Base-by-base conservation (phyloP, 1,140 invertebrate genomes). In the Amyelois transitella region DNA sequence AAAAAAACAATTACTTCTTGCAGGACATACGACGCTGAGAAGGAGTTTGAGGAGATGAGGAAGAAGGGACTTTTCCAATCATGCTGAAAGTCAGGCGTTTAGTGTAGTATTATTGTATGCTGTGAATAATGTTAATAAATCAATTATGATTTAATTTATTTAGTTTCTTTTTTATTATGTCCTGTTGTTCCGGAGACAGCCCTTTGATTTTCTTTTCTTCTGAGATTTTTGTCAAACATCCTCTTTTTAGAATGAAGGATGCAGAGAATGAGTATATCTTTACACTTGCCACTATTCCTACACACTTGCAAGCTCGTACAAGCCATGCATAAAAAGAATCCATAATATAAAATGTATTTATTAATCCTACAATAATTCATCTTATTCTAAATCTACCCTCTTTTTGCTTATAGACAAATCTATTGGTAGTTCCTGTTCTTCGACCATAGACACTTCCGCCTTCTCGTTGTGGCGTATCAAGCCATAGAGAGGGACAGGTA, bases 21-120 rank as follows among this genome's bases (percentile, higher is more conserved):
- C 76, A 91, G 90, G 68, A 90, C 75, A 50, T 91, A 91, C 55
- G 89, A 91, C 65, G 89, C 89, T 10, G 88, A 91, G 57, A 90
- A 90, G 74, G 89, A 89, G 51, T 91, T 91, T 58, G 85, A 91
- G 64, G 82, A 80, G 53, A 91, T 91, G 81, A 87, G 80, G 61
- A 64, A 77, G 58, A 90, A 90, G 71, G 90, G 90, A 28, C 69
- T 91, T 5, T 91, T 91, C 86, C 88, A 90, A 67, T 91, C 90
- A 1, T 87, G 84, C 69, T 90, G 81, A 72, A 60, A 54, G 38
- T 21, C 17, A 24, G 54, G 54, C 10, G 44, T 43, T 14, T 72
- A 70, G 64, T 64, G 80, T 83, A 78, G 79, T 69, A 69, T 64
- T 72, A 58, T 67, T 72, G 72, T 74, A 78, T 75, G 66, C 72